These are phyloP conservation scores for Trissolcus brochymenae DNA, from an alignment of 2,888 invertebrate species.

Conservation along the genomic window DNA sequence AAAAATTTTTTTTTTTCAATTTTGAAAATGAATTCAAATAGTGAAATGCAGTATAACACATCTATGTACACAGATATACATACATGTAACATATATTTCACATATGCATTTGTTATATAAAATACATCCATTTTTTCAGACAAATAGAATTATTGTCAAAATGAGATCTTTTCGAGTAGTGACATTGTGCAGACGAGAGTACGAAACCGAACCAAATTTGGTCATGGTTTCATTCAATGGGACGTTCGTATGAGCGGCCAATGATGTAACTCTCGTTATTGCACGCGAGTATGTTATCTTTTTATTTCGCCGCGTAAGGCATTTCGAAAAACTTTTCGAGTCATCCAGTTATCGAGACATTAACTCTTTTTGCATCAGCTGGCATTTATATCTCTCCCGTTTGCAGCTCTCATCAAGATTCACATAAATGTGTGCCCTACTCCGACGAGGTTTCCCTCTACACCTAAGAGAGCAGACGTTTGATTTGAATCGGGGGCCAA, in stretches of 20 bases:
- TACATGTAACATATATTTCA: no score
- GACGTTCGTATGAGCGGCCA: constrained; percentile 61
- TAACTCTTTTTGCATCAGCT: constrained; percentile 21
- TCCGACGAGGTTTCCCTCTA: no score
- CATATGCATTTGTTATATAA: no score
- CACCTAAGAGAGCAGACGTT: background rate
- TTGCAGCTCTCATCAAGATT: background rate
- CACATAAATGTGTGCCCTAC: no score
- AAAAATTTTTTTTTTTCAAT: no score
- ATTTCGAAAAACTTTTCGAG: constrained; percentile 36
- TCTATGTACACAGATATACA: no score
- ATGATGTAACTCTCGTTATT: constrained; percentile 57
- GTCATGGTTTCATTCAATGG: constrained; percentile 70
- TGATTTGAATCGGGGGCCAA: no score
- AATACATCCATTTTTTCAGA: no score
- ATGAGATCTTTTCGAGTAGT: constrained; percentile 28
- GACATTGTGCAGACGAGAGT: constrained; percentile 51
- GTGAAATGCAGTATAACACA: no score
- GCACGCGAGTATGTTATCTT: constrained; percentile 43
- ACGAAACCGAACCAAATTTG: constrained; percentile 68
- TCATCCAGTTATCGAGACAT: constrained; percentile 26
- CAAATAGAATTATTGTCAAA: constrained; percentile 1
- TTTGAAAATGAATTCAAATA: no score
- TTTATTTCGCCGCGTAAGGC: constrained; percentile 44
- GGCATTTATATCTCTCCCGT: background rate